Evolutionary conservation across 2,888 invertebrate genomes (phyloP).

Genomic region (Petrolisthes cinctipes): DNA sequence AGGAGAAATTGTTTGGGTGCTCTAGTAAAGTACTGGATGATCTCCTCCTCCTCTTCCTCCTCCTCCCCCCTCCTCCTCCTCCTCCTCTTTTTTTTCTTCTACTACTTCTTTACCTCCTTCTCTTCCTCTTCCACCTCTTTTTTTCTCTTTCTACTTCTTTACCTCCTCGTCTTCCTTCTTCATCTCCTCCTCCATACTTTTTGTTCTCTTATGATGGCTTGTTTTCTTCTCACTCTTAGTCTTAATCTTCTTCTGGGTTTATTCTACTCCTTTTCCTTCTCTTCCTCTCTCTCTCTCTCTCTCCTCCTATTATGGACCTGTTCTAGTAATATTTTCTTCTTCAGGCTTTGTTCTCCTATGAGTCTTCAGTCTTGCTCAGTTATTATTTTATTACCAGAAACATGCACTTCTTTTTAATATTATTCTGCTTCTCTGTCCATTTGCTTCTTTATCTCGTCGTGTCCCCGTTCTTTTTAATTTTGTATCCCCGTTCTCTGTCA

Average conservation of each 20-base stretch:
- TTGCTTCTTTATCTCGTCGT: neutral
- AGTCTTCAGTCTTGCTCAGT: neutral
- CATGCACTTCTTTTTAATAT: neutral
- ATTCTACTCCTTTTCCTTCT: neutral
- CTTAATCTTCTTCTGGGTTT: neutral
- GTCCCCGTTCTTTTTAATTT: neutral
- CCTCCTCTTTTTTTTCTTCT: neutral
- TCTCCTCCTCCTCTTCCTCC: neutral
- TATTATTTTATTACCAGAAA: neutral
- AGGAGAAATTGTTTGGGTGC: constrained; percentile 45
- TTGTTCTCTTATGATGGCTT: neutral
- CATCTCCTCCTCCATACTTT: neutral
- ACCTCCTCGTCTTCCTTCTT: neutral
- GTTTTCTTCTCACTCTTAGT: too few relatives aligned
- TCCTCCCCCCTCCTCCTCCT: neutral
- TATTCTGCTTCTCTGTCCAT: constrained; percentile 3
- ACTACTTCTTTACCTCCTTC: constrained; percentile 3
- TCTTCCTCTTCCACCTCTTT: constrained; percentile 14
- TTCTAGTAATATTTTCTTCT: neutral
- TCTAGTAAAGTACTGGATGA: constrained; percentile 30
- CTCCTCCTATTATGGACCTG: neutral
- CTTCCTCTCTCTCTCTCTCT: constrained; percentile 13
- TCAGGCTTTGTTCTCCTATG: neutral
- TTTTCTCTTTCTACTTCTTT: neutral
- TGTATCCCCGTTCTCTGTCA: too few relatives aligned